Evolutionary conservation across 2,888 invertebrate species (phyloP), one percentile per base, ranked within the genome.

Genomic region (Synergus umbraculus): DNA sequence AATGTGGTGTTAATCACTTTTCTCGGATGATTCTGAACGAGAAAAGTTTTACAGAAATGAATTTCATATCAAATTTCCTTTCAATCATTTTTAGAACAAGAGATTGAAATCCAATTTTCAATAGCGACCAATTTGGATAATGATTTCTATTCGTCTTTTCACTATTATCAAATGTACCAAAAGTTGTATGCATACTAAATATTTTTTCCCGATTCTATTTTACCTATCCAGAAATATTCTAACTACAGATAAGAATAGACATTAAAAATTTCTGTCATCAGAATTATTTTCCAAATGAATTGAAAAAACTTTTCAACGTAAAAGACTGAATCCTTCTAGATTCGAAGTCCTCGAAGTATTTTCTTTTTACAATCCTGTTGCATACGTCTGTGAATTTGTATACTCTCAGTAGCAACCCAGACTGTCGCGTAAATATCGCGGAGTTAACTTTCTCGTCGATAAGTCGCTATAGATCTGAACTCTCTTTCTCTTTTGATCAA

Each of bases 401-500:
- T 37, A 49, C 54, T n/a, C 41, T 15, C 10, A 54, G 3, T n/a
- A 73, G 54, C 29, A 13, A 41, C 49, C 18, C 54, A 37, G 73
- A 73, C 73, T 73, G 54, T 54, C 37, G 54, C 73, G 13, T 73
- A 54, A 73, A 73, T 73, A 73, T 73, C 49, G 73, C 12, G 29
- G 37, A 54, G 73, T 49, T 54, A 73, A 73, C 73, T 73, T 73
- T 73, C 73, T 73, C 73, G 73, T 73, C 37, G 54, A 73, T 73
- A 49, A 15, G 37, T 73, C 49, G 46, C 49, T 46, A 65, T 65
- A 69, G 69, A 69, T 46, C 37, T 49, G 49, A n/a, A 73, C 49
- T 73, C 49, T 73, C 73, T 73, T 73, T 73, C 73, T 73, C 73
- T 73, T 73, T 73, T 54, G 73, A 49, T 73, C 37, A 54, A 73